Conservation (phyloP, 53 echinoderm and acorn worm species). For the Mesocentrotus franciscanus region DNA sequence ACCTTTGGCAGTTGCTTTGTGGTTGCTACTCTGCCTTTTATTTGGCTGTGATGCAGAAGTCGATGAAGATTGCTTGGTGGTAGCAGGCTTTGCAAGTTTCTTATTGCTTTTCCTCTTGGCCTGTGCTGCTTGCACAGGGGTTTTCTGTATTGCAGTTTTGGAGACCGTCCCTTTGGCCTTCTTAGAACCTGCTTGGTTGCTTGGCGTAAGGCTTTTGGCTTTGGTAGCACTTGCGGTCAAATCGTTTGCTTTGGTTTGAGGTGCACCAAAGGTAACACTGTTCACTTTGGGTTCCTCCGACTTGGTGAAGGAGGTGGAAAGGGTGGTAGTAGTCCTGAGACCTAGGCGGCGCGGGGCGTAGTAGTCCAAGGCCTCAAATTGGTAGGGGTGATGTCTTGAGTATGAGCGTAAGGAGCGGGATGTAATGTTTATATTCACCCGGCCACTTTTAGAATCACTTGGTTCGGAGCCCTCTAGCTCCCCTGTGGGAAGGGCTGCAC, state of each 20-base stretch:
- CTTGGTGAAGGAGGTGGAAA: constrained; percentile 43
- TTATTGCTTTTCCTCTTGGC: constrained; percentile 64
- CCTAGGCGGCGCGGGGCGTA: constrained; percentile 84
- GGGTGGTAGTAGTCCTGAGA: constrained; percentile 58
- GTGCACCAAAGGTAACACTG: constrained; percentile 39
- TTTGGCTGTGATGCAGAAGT: background rate
- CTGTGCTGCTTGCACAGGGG: constrained; percentile 16
- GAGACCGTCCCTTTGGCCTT: constrained; percentile 45
- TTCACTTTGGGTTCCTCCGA: constrained; percentile 35
- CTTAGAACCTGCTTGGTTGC: background rate
- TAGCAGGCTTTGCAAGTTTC: constrained; percentile 35
- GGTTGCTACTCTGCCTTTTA: constrained; percentile 41
- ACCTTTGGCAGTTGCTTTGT: constrained; percentile 42
- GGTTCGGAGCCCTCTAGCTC: constrained; percentile 42
- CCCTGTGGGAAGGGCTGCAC: constrained; percentile 43
- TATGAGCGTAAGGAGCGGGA: constrained; percentile 85
- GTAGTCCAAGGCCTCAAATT: constrained; percentile 91
- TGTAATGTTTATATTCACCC: constrained; percentile 69
- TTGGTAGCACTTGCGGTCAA: constrained; percentile 24
- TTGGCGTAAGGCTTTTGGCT: background rate
- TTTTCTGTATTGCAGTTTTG: constrained; percentile 43
- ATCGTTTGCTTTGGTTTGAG: constrained; percentile 33
- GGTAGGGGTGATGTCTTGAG: constrained; percentile 90
- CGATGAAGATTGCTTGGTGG: constrained; percentile 41
- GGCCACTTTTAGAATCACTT: background rate